These are phyloP conservation scores for Gasterosteus nipponicus DNA, from an alignment of 2,113 vertebrate genomes.

Conservation along the genomic window DNA sequence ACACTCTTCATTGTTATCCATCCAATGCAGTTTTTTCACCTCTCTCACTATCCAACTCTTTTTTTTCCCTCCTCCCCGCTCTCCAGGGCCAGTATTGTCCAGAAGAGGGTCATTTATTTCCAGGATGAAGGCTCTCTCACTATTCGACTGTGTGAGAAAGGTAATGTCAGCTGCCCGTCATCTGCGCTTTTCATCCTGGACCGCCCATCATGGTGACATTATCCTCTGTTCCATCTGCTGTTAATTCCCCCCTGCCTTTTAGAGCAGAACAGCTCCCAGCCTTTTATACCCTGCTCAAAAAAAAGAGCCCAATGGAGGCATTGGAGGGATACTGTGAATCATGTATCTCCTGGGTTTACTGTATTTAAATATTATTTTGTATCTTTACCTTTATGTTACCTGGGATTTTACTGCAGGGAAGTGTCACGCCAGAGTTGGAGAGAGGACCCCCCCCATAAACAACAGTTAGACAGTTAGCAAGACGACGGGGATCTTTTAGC, in stretches of 20 bases:
- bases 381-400: conserved; percentile 17
- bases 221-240: conserved; percentile 1
- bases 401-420: conserved; percentile 21
- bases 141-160: conserved; percentile 93
- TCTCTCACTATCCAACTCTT: not conserved
- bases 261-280: not conserved
- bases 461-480: conserved; percentile 9
- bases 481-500: conserved; percentile 6
- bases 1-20: conserved; percentile 15
- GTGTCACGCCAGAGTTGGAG: not conserved
- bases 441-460: conserved; percentile 1
- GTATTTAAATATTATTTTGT: conserved; percentile 36
- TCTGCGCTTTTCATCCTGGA: conserved; percentile 19
- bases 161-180: conserved; percentile 74
- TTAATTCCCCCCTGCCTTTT: not conserved
- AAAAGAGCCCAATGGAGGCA: not conserved
- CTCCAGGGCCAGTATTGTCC: conserved; percentile 92
- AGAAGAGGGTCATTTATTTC: conserved; percentile 94
- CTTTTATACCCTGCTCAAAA: conserved; percentile 13
- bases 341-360: conserved; percentile 5
- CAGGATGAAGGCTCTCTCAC: conserved; percentile 95
- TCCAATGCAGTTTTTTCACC: conserved; percentile 32
- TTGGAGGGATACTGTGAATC: not conserved
- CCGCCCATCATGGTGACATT: conserved; percentile 20
- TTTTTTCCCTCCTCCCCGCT: not conserved